These are phyloP conservation scores for Carassius gibelio DNA, from an alignment of 2,113 vertebrate species.

Conservation along the genomic window DNA sequence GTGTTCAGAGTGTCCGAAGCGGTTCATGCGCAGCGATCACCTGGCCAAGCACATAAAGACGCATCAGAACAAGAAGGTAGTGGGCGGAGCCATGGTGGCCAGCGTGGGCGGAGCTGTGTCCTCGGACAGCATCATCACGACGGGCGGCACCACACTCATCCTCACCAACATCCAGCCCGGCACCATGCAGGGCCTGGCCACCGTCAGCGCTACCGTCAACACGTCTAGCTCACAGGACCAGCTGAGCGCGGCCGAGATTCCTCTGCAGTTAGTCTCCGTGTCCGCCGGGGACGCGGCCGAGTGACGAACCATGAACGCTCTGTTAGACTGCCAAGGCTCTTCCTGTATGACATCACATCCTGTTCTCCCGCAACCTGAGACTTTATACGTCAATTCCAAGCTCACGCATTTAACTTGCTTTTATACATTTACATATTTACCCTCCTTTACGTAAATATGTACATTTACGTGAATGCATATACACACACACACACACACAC, in stretches of 20 bases:
- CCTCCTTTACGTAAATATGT: constrained; percentile 57
- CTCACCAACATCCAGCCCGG: constrained; percentile 98
- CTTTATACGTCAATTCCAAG: constrained; percentile 61
- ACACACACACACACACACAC: constrained; percentile 66
- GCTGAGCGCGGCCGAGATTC: constrained; percentile 95
- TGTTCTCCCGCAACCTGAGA: constrained; percentile 34
- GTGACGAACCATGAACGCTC: constrained; percentile 70
- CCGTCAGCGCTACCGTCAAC: constrained; percentile 83
- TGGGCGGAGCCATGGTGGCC: constrained; percentile 84
- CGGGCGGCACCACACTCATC: constrained; percentile 97
- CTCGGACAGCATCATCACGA: constrained; percentile 93
- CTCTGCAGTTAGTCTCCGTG: constrained; percentile 97
- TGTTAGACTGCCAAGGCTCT: constrained; percentile 37
- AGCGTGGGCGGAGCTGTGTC: constrained; percentile 88
- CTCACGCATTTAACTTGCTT: constrained; percentile 64
- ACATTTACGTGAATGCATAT: constrained; percentile 58
- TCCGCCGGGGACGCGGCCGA: constrained; percentile 96
- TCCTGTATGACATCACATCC: constrained; percentile 30
- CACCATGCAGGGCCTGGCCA: constrained; percentile 89
- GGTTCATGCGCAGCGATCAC: constrained; percentile 99
- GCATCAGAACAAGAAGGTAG: constrained; percentile 98
- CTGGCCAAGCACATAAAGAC: constrained; percentile 99
- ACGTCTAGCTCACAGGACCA: constrained; percentile 89
- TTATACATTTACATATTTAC: constrained; percentile 57
- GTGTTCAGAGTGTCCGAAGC: constrained; percentile 98